Percentiles rank a stretch among this genome's conserved stretches.
Evolutionary conservation across 1,140 invertebrate species (phyloP).

Genomic region (Drosophila jambulina): DNA sequence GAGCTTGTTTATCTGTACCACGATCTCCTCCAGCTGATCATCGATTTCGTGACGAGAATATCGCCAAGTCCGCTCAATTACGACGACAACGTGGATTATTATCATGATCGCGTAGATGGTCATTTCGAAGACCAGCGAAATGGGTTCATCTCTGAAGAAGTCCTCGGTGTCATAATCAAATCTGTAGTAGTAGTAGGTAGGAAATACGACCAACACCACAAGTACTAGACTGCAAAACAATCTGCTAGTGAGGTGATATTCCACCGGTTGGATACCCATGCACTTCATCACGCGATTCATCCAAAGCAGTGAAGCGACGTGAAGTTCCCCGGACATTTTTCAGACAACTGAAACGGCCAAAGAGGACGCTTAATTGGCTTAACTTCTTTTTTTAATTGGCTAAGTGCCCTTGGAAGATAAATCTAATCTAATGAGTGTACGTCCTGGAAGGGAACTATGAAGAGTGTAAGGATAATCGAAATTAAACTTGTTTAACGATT

Average conservation of each 20-base stretch:
- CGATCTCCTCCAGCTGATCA: conserved; percentile 36
- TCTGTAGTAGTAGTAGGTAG: conserved; percentile 5
- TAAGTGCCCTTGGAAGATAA: conserved; percentile 16
- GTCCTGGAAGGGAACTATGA: neutral
- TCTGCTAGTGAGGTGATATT: conserved; percentile 1
- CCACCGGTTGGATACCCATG: conserved; percentile 37
- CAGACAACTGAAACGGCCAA: conserved; percentile 36
- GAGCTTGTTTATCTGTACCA: conserved; percentile 1
- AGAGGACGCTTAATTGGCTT: too few species aligned
- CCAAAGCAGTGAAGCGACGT: conserved; percentile 35
- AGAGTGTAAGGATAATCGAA: neutral
- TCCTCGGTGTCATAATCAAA: conserved; percentile 38
- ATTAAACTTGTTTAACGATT: too few species aligned
- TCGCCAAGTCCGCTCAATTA: conserved; percentile 41
- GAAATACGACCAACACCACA: neutral
- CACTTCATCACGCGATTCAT: conserved; percentile 50
- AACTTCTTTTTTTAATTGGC: conserved; percentile 11
- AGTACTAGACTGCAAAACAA: conserved; percentile 16
- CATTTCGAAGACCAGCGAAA: conserved; percentile 52
- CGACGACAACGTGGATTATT: conserved; percentile 13
- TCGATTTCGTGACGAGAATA: conserved; percentile 32
- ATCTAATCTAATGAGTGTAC: neutral
- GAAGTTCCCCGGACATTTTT: conserved; percentile 40
- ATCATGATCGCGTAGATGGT: conserved; percentile 21
- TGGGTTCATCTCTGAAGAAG: conserved; percentile 19